Base-by-base conservation (phyloP, 2,888 invertebrate genomes). In the Melanostoma scalare region DNA sequence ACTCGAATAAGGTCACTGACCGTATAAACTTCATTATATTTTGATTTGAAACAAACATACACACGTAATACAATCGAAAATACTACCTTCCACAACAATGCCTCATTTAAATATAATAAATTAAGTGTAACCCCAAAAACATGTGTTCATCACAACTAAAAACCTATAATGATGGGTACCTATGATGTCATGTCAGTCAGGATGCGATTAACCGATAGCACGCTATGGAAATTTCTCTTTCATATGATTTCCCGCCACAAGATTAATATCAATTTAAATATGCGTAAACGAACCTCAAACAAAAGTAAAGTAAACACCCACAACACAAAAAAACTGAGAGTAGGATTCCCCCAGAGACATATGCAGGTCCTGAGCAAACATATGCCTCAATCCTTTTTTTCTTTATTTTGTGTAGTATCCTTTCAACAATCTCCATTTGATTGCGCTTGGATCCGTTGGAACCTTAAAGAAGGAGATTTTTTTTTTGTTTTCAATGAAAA, bases 211-310 rank as follows among this genome's bases (percentile, higher is more conserved):
- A 79, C 52, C 55, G 77, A 78, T 74, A 84, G 55, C 44, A 38
- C 6, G 48, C 72, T 30, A 72, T 55, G 40, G 46, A 82, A 65
- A 84, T 71, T 74, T 71, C 65, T 40, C 74, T 79, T 79, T 84
- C 74, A 65, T 10, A 10, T 6, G 58, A 69, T 65, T 71, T 44
- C 58, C 69, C 73, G 33, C 56, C 69, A 46, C 48, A 61, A 79
- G 84, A 84, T 84, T 84, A 74, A 84, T 84, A 84, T 84, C 84
- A 71, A 67, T 67, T 79, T 79, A 67, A 84, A 79, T 75, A 84
- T 79, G 71, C 84, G 71, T 75, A 79, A 79, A 84, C 71, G 71
- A 84, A 79, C 69, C 78, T 58, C 69, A 61, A 65, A 69, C n/a
- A 52, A n/a, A 33, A 1, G 33, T 30, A 42, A 35, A 69, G 67